Evolutionary conservation across 2,113 vertebrate species (phyloP).

Genomic region (Montifringilla adamsi): DNA sequence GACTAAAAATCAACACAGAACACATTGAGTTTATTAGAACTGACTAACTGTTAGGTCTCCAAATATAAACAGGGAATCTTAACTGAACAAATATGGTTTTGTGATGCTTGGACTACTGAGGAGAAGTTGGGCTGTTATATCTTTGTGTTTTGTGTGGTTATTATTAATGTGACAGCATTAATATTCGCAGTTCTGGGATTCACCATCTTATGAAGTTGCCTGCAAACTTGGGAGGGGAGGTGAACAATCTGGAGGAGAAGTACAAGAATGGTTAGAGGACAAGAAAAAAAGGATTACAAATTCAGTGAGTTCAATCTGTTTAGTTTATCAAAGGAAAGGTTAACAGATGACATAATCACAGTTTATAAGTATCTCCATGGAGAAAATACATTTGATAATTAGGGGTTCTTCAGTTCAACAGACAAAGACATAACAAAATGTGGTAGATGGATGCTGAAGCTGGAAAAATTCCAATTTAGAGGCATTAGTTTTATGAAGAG

Average conservation of each 20-base stretch:
- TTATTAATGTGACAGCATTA: neutral
- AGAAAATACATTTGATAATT: constrained; percentile 18
- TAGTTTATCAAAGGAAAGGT: constrained; percentile 47
- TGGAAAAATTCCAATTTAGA: neutral
- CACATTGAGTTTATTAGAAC: constrained; percentile 40
- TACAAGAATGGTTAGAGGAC: neutral
- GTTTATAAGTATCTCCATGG: constrained; percentile 33
- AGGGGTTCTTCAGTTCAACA: constrained; percentile 2
- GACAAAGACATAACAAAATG: constrained; percentile 44
- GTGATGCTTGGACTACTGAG: neutral
- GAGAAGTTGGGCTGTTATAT: neutral
- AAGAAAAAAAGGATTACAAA: neutral
- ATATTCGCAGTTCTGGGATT: neutral
- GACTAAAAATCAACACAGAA: constrained; percentile 21
- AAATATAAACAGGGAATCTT: constrained; percentile 13
- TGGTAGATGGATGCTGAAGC: neutral
- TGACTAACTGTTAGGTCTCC: neutral
- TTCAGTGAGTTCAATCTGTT: constrained; percentile 18
- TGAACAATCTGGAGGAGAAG: neutral
- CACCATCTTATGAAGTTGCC: neutral
- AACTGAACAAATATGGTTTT: constrained; percentile 6
- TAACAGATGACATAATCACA: constrained; percentile 44
- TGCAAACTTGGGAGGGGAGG: neutral
- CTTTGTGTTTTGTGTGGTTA: neutral
- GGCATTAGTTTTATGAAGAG: constrained; percentile 13